These are phyloP conservation scores for Dryas iulia DNA, from an alignment of 1,140 invertebrate genomes.

Conservation along the genomic window DNA sequence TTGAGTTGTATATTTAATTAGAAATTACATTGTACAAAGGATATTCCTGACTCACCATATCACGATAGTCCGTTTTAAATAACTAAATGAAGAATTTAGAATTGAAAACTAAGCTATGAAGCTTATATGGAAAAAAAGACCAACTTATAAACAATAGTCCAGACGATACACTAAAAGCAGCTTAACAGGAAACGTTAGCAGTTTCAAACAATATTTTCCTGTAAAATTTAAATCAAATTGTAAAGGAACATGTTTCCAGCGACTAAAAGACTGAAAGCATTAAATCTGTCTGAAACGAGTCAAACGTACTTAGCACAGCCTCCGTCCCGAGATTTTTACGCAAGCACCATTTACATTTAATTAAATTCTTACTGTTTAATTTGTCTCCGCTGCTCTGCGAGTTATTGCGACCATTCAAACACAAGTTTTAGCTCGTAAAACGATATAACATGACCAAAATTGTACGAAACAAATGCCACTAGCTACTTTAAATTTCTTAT, in stretches of 20 bases:
- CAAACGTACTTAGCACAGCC: constrained; percentile 40
- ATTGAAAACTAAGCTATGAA: too few relatives aligned
- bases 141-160: too few relatives aligned
- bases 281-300: constrained; percentile 31
- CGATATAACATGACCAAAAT: neutral
- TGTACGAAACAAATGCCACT: neutral
- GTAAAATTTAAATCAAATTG: neutral
- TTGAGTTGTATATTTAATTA: too few relatives aligned
- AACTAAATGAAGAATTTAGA: too few relatives aligned
- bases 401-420: neutral
- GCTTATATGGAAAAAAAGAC: too few relatives aligned
- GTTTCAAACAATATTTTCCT: neutral
- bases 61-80: too few relatives aligned
- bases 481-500: neutral
- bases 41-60: too few relatives aligned
- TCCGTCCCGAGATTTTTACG: constrained; percentile 47
- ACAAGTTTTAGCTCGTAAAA: neutral
- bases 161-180: neutral
- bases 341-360: constrained; percentile 42
- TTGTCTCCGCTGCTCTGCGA: constrained; percentile 15
- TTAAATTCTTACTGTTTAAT: constrained; percentile 23
- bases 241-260: neutral
- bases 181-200: neutral
- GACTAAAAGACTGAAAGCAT: neutral
- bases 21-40: too few relatives aligned